Evolutionary conservation across 2,888 invertebrate species (phyloP), one percentile per base, ranked within the genome.

Genomic region (Machimus atricapillus): DNA sequence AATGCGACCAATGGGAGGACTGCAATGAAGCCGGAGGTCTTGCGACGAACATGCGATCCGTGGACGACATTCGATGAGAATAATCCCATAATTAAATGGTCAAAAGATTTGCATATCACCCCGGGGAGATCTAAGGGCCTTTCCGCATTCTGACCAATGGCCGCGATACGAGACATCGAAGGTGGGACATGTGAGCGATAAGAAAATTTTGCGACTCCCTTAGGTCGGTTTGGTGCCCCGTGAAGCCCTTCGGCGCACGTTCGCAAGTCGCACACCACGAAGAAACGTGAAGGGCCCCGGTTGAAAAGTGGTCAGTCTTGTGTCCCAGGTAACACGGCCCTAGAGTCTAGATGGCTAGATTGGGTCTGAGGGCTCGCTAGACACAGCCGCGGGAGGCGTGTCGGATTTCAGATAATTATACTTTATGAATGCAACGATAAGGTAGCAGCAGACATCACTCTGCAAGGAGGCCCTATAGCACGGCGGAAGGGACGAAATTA

Each of bases 321-420:
- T 43, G 58, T 46, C 46, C 46, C 74, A 85, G 73, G 83, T 73
- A 73, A 85, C 43, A 74, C 85, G 46, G 73, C 74, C 43, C 40
- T 40, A 40, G 40, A 40, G 12, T 85, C 34, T 52, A 85, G 85
- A 85, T 74, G 85, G 74, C 31, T 85, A 85, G 85, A 85, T 85
- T 85, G 85, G 74, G 27, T 31, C 43, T 74, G 37, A 74, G 46
- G 58, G 76, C 82, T 31, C 56, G 56, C 82, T 77, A 83, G 87
- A 76, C 87, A 88, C 73, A 83, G 87, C 88, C 79, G 87, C 87
- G 86, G 79, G 88, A 89, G 90, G 89, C 90, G 90, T 90, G 89
- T 89, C 89, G 88, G 89, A 89, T 90, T 90, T 89, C 89, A 88
- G 89, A 90, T 90, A 90, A 90, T 90, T 90, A 90, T 90, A 89